Conservation (phyloP, 2,113 vertebrate species). For the Pangasianodon hypophthalmus region DNA sequence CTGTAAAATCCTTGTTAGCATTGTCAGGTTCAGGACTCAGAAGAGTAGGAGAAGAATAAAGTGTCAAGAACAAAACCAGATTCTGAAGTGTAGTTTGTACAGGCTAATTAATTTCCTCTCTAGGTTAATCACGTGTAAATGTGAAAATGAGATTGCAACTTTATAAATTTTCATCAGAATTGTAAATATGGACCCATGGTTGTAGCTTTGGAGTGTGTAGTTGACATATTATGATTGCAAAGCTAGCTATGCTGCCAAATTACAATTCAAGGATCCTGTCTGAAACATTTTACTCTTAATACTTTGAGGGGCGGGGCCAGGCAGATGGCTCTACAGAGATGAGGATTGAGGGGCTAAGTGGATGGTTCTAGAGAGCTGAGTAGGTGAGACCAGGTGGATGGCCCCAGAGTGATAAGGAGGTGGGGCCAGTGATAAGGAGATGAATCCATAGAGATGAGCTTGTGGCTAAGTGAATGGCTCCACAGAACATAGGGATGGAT, state of each 20-base stretch:
- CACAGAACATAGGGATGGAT: neutral
- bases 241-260: neutral
- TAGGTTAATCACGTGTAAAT: neutral
- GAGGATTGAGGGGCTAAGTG: neutral
- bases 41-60: neutral
- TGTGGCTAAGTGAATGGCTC: neutral
- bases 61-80: neutral
- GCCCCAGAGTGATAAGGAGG: neutral
- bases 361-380: neutral
- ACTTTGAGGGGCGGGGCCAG: neutral
- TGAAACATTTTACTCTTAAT: neutral
- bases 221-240: neutral
- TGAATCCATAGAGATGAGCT: neutral
- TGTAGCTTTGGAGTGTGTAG: neutral
- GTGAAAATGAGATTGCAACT: neutral
- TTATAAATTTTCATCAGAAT: neutral
- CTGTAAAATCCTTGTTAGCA: slow-evolving; percentile 36
- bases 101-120: neutral
- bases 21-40: slow-evolving; percentile 50
- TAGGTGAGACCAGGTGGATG: neutral
- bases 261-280: neutral
- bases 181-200: neutral
- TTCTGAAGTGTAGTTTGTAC: neutral
- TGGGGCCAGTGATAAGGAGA: neutral
- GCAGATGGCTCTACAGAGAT: neutral